Conservation (phyloP, 2,113 vertebrate genomes). For the Abramis brama region DNA sequence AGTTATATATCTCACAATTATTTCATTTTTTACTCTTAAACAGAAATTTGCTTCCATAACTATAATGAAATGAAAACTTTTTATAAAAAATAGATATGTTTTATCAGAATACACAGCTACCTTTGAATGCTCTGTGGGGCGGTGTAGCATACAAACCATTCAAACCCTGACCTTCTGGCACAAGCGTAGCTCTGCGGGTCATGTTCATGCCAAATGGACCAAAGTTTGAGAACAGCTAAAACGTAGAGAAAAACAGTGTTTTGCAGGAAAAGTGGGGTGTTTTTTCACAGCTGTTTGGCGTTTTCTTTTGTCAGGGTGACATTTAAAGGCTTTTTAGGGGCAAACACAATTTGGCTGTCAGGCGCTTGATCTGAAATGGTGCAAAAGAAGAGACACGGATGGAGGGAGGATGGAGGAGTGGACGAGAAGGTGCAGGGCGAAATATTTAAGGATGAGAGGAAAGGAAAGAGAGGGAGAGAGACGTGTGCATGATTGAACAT, state of each 20-base stretch:
- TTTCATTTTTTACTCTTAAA: no score
- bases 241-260: slow-evolving; percentile 37
- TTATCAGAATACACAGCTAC: background rate
- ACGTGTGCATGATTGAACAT: slow-evolving; percentile 68
- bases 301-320: slow-evolving; percentile 67
- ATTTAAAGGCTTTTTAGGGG: slow-evolving; percentile 71
- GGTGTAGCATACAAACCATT: background rate
- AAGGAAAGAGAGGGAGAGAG: slow-evolving; percentile 41
- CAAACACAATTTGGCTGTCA: slow-evolving; percentile 82
- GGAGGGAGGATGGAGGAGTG: slow-evolving; percentile 29
- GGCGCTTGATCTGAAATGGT: slow-evolving; percentile 67
- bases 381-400: slow-evolving; percentile 27
- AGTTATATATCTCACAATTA: background rate
- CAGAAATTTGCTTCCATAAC: no score
- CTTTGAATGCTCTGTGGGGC: background rate
- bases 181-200: background rate
- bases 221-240: slow-evolving; percentile 55
- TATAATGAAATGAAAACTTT: no score
- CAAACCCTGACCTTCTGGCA: background rate
- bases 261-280: slow-evolving; percentile 59
- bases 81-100: no score
- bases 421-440: slow-evolving; percentile 10
- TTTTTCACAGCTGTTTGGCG: slow-evolving; percentile 62
- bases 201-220: slow-evolving; percentile 52
- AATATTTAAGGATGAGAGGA: slow-evolving; percentile 29